Base-by-base conservation (phyloP, 2,888 invertebrate species). In the Drosophila anomalipes region DNA sequence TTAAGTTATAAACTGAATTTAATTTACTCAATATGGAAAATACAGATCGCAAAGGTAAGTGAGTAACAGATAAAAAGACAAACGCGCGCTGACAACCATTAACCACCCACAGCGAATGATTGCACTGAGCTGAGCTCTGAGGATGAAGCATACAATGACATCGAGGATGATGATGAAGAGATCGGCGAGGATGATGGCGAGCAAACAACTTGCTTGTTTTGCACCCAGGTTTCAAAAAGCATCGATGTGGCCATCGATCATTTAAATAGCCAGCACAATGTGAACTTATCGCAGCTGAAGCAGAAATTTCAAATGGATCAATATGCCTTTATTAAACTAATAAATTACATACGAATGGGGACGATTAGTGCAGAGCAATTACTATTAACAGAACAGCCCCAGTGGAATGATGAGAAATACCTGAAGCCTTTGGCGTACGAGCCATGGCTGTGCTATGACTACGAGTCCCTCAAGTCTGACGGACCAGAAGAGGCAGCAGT, bases 401-500 rank as follows among this genome's bases (percentile, higher is more conserved):
- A 95, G 7, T 98, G 97, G 97, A 94, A 95, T 16, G 95, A 95
- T 84, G 97, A 97, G 65, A 95, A 95, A 81, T 98, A 97, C 92
- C 94, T 98, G 69, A 96, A 95, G 91, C 97, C 98, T 0, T 95
- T 95, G 6, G 95, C 95, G 74, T 93, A 96, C 91, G 98, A 98
- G 91, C 95, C 96, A 14, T 97, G 97, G 96, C 93, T 98, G 51
- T 97, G 96, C 95, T 96, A 96, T 92, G 98, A 91, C 57, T 89
- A 77, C 32, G 89, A 91, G 30, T 67, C 68, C 0, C 53, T 90
- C 0, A 74, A 81, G 59, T 73, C 68, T 5, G 88, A 91, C 1
- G 74, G 26, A 16, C 16, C 3, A 6, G 1, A 58, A 3, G 28
- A 37, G 0, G n/a, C 22, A 1, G 37, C 32, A 44, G 66, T 28